These are phyloP conservation scores for Capitella teleta DNA, from an alignment of 1,140 invertebrate species.

Conservation along the genomic window DNA sequence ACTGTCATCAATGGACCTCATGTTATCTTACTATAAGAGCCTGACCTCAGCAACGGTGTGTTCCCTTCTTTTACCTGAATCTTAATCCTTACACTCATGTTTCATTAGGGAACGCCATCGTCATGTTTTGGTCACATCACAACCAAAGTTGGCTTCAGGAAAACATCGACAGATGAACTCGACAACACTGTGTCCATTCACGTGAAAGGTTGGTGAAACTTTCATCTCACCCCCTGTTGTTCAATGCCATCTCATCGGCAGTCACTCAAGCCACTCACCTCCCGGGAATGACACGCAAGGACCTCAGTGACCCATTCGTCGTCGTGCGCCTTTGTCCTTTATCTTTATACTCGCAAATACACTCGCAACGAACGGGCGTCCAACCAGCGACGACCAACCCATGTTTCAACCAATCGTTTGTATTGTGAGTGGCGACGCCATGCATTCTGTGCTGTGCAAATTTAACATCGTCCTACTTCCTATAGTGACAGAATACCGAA, in stretches of 20 bases:
- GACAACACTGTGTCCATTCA: too few relatives aligned
- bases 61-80: background rate
- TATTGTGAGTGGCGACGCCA: constrained; percentile 57
- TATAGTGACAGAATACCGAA: background rate
- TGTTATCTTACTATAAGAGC: constrained; percentile 21
- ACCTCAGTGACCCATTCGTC: constrained; percentile 81
- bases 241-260: too few relatives aligned
- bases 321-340: constrained; percentile 76
- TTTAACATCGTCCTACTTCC: background rate
- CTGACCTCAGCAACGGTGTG: constrained; percentile 18
- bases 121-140: background rate
- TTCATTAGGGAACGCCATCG: background rate
- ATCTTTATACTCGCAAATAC: constrained; percentile 63
- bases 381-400: constrained; percentile 86
- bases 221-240: too few relatives aligned
- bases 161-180: background rate
- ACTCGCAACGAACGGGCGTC: constrained; percentile 74
- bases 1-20: constrained; percentile 21
- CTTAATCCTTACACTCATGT: background rate
- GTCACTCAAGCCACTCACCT: constrained; percentile 58
- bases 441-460: background rate
- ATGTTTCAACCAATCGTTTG: constrained; percentile 86
- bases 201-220: too few relatives aligned
- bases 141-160: background rate
- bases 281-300: constrained; percentile 23